Percentiles rank a stretch among this genome's conserved stretches.
Conservation (phyloP, 2,797 vertebrate genomes). For the Hemitrygon akajei region DNA sequence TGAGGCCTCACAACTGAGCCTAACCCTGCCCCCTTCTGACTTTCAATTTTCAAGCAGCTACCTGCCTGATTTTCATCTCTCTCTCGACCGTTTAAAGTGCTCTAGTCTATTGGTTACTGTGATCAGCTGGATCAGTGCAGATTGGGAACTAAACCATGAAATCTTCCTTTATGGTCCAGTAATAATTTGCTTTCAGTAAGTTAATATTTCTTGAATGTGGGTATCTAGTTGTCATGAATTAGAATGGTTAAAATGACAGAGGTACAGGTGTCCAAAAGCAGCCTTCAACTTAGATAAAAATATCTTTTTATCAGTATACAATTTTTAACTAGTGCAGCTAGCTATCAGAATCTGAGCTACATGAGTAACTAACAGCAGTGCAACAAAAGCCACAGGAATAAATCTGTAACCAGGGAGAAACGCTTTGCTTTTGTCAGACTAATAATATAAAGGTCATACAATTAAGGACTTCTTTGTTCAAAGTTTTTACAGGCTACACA, state of each 20-base stretch:
- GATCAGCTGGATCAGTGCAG: not conserved
- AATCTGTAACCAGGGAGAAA: conserved; percentile 36
- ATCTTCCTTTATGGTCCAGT: not conserved
- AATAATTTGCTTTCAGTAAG: not conserved
- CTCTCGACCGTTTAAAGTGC: not conserved
- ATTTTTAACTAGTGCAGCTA: not conserved
- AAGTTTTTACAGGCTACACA: conserved; percentile 40
- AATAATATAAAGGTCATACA: conserved; percentile 37
- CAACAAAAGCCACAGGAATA: conserved; percentile 24
- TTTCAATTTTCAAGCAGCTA: not conserved
- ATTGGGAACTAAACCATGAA: not conserved
- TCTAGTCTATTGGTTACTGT: not conserved
- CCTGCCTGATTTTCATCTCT: not conserved
- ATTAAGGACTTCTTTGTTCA: conserved; percentile 43
- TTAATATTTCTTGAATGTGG: conserved; percentile 5
- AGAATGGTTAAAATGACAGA: not conserved
- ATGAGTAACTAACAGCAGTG: conserved; percentile 15
- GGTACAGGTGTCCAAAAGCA: not conserved
- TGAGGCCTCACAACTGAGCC: not conserved
- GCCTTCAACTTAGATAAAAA: not conserved
- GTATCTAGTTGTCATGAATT: not conserved
- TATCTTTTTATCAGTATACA: not conserved
- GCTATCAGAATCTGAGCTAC: not conserved
- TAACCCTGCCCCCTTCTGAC: not conserved
- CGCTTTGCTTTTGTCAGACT: conserved; percentile 38